Percentiles rank a stretch among this genome's conserved stretches.
Evolutionary conservation across 2,888 invertebrate species (phyloP).

Genomic region (Nemapogon koenigi): DNA sequence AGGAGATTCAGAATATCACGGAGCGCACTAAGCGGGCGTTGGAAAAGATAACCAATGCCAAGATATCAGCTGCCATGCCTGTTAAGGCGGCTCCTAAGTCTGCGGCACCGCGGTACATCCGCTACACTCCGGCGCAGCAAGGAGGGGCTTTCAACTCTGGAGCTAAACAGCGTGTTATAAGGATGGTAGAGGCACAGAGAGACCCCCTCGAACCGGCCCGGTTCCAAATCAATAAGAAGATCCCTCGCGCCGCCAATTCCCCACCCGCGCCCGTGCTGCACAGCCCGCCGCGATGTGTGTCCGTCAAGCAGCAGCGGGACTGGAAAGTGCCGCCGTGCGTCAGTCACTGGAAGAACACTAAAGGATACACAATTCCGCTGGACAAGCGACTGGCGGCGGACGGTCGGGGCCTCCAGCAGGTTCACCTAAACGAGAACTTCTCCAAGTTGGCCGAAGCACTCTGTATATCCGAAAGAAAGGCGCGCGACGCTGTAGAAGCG

Average conservation of each 20-base stretch:
- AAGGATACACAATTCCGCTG: constrained; percentile 95
- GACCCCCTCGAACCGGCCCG: constrained; percentile 99
- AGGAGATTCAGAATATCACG: constrained; percentile 86
- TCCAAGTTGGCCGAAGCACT: constrained; percentile 97
- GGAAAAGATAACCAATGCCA: constrained; percentile 84
- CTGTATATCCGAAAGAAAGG: constrained; percentile 96
- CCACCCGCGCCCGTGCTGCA: constrained; percentile 99
- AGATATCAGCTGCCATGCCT: constrained; percentile 96
- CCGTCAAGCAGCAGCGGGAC: constrained; percentile 98
- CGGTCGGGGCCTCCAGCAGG: constrained; percentile 94
- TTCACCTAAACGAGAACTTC: constrained; percentile 99
- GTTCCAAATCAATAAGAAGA: constrained; percentile 98
- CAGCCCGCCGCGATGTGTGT: constrained; percentile 96
- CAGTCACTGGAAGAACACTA: constrained; percentile 99
- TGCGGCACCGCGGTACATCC: constrained; percentile 93
- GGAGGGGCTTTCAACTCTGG: constrained; percentile 94
- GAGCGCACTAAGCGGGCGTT: constrained; percentile 88
- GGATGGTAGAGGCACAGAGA: constrained; percentile 69
- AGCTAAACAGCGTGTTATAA: constrained; percentile 96
- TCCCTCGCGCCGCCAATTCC: constrained; percentile 97
- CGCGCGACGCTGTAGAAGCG: constrained; percentile 96
- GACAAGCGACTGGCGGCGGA: constrained; percentile 98
- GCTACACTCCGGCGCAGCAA: constrained; percentile 98
- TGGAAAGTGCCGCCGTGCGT: constrained; percentile 99
- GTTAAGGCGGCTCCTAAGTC: constrained; percentile 93